These are phyloP conservation scores for Lamellibrachia luymesi DNA, from an alignment of 1,140 invertebrate species.

Conservation along the genomic window DNA sequence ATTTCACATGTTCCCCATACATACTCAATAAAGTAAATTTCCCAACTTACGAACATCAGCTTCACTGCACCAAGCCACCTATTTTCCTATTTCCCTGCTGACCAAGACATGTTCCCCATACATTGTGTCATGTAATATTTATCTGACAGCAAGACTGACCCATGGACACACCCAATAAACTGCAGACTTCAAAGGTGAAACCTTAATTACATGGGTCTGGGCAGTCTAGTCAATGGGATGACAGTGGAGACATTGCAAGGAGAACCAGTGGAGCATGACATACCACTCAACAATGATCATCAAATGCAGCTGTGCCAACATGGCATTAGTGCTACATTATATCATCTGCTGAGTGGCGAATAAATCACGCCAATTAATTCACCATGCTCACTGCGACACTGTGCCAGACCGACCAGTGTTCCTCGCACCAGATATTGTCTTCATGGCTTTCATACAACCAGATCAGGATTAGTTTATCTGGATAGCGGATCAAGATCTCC, in stretches of 20 bases:
- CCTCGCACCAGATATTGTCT: background rate
- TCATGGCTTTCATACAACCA: background rate
- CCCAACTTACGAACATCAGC: no score
- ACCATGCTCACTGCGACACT: background rate
- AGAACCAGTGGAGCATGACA: background rate
- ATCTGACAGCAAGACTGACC: background rate
- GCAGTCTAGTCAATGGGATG: background rate
- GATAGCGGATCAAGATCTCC: background rate
- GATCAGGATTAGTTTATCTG: background rate
- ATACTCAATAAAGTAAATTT: no score
- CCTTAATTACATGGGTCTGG: background rate
- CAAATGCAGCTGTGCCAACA: background rate
- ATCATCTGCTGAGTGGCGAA: background rate
- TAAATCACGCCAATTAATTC: conserved; percentile 1
- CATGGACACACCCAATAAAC: background rate
- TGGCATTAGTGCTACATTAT: background rate
- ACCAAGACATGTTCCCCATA: background rate
- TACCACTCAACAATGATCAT: background rate
- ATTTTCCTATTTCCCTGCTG: background rate
- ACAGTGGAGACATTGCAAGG: background rate
- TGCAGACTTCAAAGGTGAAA: background rate
- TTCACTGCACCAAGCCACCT: no score
- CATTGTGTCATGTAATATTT: background rate
- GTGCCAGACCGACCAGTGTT: background rate
- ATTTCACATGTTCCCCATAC: no score